phyloP scores from a whole-genome alignment of 2,888 invertebrate species.

The Brachypalpus laphriformis region DNA sequence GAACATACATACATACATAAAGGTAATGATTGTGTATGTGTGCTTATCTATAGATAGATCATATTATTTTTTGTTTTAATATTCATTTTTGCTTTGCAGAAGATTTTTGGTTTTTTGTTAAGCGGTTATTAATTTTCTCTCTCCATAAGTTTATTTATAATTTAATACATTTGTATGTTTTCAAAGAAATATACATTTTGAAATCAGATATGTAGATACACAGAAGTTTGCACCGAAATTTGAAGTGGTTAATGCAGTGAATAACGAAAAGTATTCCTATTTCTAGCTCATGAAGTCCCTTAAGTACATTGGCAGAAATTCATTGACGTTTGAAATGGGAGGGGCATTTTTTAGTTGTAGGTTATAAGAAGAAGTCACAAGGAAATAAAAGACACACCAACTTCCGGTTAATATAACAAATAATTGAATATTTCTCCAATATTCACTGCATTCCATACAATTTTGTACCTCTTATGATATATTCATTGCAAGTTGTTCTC shows the following conservation, averaged over 20 bases:
- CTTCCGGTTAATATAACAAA: no score
- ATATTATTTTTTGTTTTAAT: background rate
- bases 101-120: slow-evolving; percentile 45
- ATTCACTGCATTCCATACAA: slow-evolving; percentile 17
- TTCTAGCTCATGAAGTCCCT: no score
- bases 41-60: slow-evolving; percentile 55
- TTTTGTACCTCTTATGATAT: background rate
- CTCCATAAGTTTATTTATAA: background rate
- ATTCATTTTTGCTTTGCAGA: slow-evolving; percentile 39
- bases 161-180: background rate
- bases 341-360: no score
- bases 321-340: no score
- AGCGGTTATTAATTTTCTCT: slow-evolving; percentile 14
- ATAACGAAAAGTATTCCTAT: slow-evolving; percentile 3
- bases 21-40: slow-evolving; percentile 61
- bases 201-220: slow-evolving; percentile 8
- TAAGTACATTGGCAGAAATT: no score
- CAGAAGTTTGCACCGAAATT: slow-evolving; percentile 20
- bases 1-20: slow-evolving; percentile 57
- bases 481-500: background rate
- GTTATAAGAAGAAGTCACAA: no score
- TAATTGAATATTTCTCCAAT: background rate
- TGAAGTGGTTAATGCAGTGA: slow-evolving; percentile 61
- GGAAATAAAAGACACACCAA: background rate
- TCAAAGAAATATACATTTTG: background rate